phyloP scores from a whole-genome alignment of 2,797 vertebrate genomes.

The Champsocephalus gunnari region DNA sequence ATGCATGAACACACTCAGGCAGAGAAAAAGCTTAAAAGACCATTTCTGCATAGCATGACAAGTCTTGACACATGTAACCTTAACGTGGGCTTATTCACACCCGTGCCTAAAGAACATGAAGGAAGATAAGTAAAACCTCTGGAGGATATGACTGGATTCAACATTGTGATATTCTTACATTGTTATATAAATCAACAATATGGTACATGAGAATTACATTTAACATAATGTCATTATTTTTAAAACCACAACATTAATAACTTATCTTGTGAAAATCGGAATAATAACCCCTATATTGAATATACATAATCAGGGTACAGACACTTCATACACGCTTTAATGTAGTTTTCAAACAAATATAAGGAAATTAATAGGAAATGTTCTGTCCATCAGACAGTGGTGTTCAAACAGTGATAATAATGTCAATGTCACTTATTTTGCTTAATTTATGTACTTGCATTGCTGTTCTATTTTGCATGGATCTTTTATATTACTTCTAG shows the following conservation, averaged over 20 bases:
- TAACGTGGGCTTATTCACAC: neutral
- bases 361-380: neutral
- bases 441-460: too few relatives aligned
- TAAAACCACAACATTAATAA: neutral
- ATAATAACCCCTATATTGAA: neutral
- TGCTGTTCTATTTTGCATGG: too few relatives aligned
- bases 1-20: neutral
- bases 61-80: slow-evolving; percentile 13
- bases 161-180: neutral
- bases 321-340: neutral
- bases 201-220: neutral
- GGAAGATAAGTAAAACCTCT: neutral
- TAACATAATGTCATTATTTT: neutral
- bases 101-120: neutral
- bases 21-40: neutral
- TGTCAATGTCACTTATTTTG: too few relatives aligned
- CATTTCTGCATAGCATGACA: slow-evolving; percentile 16
- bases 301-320: neutral
- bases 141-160: neutral
- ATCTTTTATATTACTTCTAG: too few relatives aligned
- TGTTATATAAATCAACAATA: neutral
- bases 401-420: neutral
- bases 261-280: neutral
- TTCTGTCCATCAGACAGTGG: neutral
- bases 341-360: neutral